Conservation (phyloP, 1,140 invertebrate species). For the Homarus americanus region DNA sequence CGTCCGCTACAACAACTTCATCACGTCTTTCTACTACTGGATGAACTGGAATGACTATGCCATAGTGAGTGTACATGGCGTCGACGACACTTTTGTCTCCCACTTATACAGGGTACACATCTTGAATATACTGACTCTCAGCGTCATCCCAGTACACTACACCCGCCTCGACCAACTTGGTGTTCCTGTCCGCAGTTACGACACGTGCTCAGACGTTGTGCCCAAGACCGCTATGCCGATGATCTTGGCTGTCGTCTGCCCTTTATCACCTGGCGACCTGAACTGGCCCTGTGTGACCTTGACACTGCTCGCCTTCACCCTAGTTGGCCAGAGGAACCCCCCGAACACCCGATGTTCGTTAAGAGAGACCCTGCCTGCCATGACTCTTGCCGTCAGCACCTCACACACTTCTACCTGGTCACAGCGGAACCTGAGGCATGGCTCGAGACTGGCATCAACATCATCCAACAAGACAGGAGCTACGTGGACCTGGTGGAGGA, state of each 20-base stretch:
- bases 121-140: neutral
- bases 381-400: conserved; percentile 2
- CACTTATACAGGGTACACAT: neutral
- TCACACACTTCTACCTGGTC: conserved; percentile 13
- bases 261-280: conserved; percentile 39
- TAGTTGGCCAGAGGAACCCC: neutral
- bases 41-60: conserved; percentile 1
- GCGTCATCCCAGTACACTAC: conserved; percentile 35
- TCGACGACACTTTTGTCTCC: conserved; percentile 14
- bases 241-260: conserved; percentile 37
- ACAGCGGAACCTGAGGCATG: neutral
- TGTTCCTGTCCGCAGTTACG: conserved; percentile 10
- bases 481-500: conserved; percentile 27
- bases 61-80: conserved; percentile 22
- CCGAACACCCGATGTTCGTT: neutral
- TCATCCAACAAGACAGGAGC: conserved; percentile 19
- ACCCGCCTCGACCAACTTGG: neutral
- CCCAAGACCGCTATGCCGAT: conserved; percentile 24
- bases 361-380: conserved; percentile 10
- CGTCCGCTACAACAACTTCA: conserved; percentile 35
- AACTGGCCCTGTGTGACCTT: conserved; percentile 27
- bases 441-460: conserved; percentile 39
- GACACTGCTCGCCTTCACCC: conserved; percentile 12
- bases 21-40: conserved; percentile 39
- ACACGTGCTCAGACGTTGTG: conserved; percentile 39